phyloP scores from a whole-genome alignment of 2,888 invertebrate species.

The Auanema freiburgensis region DNA sequence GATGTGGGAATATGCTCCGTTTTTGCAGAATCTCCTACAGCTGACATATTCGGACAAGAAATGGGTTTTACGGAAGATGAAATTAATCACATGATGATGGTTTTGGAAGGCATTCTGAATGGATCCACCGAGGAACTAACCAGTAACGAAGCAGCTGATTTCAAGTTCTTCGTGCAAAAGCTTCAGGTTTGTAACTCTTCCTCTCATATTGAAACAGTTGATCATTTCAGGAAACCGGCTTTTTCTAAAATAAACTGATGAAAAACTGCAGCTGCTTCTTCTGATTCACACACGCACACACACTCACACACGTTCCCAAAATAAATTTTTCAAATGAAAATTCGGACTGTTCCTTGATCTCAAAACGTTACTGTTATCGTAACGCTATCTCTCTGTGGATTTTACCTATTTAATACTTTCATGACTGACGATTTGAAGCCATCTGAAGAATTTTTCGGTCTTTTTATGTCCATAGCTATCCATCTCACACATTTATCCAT shows the following conservation, averaged over 20 bases:
- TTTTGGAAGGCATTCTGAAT: conserved; percentile 52
- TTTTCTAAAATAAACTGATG: conserved; percentile 45
- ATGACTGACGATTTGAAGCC: no score
- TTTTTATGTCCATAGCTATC: no score
- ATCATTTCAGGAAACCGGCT: conserved; percentile 51
- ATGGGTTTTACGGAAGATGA: conserved; percentile 52
- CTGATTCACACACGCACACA: neutral
- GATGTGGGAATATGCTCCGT: no score
- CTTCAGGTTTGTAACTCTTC: conserved; percentile 34
- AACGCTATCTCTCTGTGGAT: no score
- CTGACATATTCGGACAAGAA: conserved; percentile 55
- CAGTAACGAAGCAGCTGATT: conserved; percentile 57
- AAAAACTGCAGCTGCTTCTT: neutral
- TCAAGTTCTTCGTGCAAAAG: conserved; percentile 62
- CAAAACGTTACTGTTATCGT: no score
- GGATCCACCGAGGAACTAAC: conserved; percentile 54
- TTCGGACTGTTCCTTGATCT: no score
- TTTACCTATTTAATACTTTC: no score
- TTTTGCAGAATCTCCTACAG: conserved; percentile 58
- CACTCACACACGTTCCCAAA: no score
- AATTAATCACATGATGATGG: conserved; percentile 46
- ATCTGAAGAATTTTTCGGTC: no score
- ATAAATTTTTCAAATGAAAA: no score
- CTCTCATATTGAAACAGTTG: neutral
- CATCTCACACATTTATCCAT: no score